Conservation (phyloP, 2,888 invertebrate genomes). For the Periphyllus acericola region DNA sequence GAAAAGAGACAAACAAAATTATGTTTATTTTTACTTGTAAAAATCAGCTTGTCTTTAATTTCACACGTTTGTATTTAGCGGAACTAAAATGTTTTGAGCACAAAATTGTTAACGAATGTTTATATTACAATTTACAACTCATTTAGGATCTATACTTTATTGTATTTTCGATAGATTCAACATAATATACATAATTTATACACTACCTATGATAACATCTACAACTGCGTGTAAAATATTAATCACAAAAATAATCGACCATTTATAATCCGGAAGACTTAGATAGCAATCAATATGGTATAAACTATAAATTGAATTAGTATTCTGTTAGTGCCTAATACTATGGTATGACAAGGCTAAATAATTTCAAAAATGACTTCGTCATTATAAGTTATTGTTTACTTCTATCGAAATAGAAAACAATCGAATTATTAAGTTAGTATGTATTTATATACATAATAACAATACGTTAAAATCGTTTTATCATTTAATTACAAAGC, state of each 20-base stretch:
- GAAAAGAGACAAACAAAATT: slow-evolving; percentile 7
- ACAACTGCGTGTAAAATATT: slow-evolving; percentile 21
- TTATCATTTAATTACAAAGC: too few relatives aligned
- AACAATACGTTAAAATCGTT: too few relatives aligned
- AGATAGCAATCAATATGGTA: slow-evolving; percentile 2
- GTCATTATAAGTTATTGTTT: slow-evolving; percentile 3
- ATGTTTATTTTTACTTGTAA: not conserved
- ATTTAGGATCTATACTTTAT: not conserved
- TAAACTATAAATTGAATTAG: slow-evolving; percentile 32
- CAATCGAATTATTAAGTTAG: too few relatives aligned
- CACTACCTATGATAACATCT: not conserved
- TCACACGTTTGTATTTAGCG: not conserved
- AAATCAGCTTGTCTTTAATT: not conserved
- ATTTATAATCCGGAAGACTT: slow-evolving; percentile 42
- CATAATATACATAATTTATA: not conserved
- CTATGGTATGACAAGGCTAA: slow-evolving; percentile 45
- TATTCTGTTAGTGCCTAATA: not conserved
- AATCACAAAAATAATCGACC: slow-evolving; percentile 8
- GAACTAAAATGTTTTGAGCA: not conserved
- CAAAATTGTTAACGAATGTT: not conserved
- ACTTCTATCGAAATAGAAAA: too few relatives aligned
- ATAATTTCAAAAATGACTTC: slow-evolving; percentile 25
- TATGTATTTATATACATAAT: too few relatives aligned
- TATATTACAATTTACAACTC: not conserved
- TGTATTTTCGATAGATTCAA: not conserved